Conservation (phyloP, 1,140 invertebrate genomes). For the Globodera ellingtonae region DNA sequence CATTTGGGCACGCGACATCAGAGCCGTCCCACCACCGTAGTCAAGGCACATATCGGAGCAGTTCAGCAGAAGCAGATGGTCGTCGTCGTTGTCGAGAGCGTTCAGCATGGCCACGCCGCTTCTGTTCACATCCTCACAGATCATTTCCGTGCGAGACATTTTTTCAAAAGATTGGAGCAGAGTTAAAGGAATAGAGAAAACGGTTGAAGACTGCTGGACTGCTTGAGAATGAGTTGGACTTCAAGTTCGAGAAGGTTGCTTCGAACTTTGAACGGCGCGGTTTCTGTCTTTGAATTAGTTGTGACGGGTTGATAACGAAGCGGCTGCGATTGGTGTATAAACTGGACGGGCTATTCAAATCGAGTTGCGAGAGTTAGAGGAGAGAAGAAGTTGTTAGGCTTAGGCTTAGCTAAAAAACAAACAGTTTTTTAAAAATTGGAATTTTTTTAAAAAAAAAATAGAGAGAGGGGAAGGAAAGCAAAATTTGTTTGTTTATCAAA, state of each 20-base stretch:
- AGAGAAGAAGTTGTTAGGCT: neutral
- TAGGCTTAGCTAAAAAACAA: neutral
- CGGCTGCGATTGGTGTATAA: too few species aligned
- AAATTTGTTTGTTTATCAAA: neutral
- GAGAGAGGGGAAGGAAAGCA: neutral
- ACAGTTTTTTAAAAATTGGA: neutral
- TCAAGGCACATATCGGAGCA: neutral
- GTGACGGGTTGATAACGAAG: too few species aligned
- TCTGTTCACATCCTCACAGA: conserved; percentile 27
- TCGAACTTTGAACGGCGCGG: too few species aligned
- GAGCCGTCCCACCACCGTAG: neutral
- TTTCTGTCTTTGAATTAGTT: too few species aligned
- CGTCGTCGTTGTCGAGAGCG: neutral
- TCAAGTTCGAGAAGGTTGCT: too few species aligned
- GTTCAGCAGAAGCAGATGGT: neutral
- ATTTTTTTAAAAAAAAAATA: neutral
- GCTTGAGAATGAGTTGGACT: neutral
- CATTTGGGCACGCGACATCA: neutral
- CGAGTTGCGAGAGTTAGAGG: too few species aligned
- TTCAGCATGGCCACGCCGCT: neutral
- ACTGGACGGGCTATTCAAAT: too few species aligned
- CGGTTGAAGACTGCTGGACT: neutral
- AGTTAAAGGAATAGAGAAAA: neutral
- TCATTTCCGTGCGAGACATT: conserved; percentile 18
- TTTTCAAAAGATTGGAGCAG: neutral